Evolutionary conservation across 2,888 invertebrate species (phyloP), one percentile per base, ranked within the genome.

Genomic region (Lithophane ornitopus): DNA sequence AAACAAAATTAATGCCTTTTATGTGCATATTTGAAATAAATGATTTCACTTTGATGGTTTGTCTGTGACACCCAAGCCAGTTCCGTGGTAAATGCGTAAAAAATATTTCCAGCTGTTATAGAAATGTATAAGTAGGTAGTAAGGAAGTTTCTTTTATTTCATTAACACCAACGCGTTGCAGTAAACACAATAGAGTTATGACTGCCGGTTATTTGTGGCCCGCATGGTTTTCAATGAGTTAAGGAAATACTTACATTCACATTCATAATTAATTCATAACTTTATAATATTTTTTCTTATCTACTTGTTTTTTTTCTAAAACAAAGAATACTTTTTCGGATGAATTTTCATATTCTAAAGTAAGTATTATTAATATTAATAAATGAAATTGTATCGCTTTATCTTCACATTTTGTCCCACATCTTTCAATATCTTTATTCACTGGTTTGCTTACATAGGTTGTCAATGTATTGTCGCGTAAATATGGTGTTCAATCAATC

Each of bases 201-300:
- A 14, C 39, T 41, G 4, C 44, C 39, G 26, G 22, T 26, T 56
- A 26, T 22, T 75, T 26, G 4, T 44, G 16, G 52, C 74, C 76
- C 74, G 74, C 41, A 74, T 74, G n/a, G 14, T 52, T n/a, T 22
- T n/a, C 16, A 76, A 41, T n/a, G 11, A 61, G n/a, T 26, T 28
- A 7, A 44, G 61, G 59, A 76, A 59, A 41, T n/a, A 41, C 2
- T 22, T 4, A 46, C 28, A 22, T 26, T 26, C 1, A 16, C 3
- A 63, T 63, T 11, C 14, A 69, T 28, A 56, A 54, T 54, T n/a
- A 54, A 69, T 70, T 46, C 26, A 70, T 70, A 26, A 34, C 46
- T 34, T 4, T 16, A 22, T 14, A 41, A 14, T 9, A n/a, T 11
- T 22, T 22, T 7, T 28, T 19, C 3, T 56, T 2, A 6, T n/a